phyloP scores from a whole-genome alignment of 2,113 vertebrate genomes.

The Rhagologus leucostigma region DNA sequence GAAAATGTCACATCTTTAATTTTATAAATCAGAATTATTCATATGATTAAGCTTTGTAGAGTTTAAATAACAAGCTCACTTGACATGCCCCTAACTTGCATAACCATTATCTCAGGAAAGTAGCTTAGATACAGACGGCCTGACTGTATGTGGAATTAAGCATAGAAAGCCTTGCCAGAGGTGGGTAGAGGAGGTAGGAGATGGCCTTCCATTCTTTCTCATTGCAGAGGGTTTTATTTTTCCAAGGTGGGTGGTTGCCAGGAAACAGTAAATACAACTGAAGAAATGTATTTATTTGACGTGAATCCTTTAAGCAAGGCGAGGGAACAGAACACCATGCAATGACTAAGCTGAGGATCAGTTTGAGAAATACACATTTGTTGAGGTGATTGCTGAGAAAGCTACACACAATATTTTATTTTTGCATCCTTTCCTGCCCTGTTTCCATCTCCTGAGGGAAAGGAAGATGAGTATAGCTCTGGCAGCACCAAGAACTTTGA shows the following conservation, averaged over 20 bases:
- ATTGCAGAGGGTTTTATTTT: neutral
- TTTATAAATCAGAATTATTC: conserved; percentile 50
- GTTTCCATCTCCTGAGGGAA: neutral
- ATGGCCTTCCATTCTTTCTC: neutral
- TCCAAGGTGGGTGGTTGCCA: conserved; percentile 12
- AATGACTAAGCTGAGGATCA: neutral
- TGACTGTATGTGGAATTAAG: neutral
- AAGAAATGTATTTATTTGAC: conserved; percentile 7
- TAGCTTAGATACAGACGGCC: neutral
- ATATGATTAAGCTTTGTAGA: conserved; percentile 45
- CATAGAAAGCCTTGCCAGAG: neutral
- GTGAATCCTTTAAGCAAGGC: neutral
- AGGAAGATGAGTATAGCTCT: neutral
- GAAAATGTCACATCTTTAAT: conserved; percentile 27
- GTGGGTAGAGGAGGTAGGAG: neutral
- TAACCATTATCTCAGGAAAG: conserved; percentile 5
- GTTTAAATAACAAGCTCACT: conserved; percentile 27
- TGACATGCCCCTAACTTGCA: conserved; percentile 4
- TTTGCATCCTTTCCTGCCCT: neutral
- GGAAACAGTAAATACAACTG: conserved; percentile 5
- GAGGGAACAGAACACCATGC: neutral
- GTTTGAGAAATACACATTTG: neutral
- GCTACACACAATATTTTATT: neutral
- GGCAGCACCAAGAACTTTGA: neutral
- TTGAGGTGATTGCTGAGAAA: neutral